Evolutionary conservation across 2,888 invertebrate genomes (phyloP).

Genomic region (Tetropium fuscum): DNA sequence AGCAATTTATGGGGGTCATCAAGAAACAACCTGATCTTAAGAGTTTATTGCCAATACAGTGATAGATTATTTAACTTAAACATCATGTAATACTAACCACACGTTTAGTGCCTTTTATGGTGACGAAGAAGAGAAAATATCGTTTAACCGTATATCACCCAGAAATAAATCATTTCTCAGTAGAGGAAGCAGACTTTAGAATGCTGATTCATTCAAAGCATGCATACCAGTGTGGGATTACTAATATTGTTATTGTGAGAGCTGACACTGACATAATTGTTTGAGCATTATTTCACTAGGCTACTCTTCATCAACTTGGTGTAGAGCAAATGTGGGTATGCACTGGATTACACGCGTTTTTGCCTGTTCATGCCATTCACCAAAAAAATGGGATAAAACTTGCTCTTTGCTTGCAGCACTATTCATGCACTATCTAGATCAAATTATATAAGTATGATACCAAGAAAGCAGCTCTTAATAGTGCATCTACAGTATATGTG

Average conservation of each 20-base stretch:
- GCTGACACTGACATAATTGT: neutral
- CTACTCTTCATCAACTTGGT: neutral
- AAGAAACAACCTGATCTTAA: neutral
- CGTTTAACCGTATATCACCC: neutral
- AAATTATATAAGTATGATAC: too few relatives aligned
- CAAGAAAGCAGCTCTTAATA: too few relatives aligned
- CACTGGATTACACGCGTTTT: too few relatives aligned
- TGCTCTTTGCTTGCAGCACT: too few relatives aligned
- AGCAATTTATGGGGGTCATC: neutral
- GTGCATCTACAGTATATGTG: too few relatives aligned
- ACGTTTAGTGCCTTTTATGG: too few relatives aligned
- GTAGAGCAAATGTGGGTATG: too few relatives aligned
- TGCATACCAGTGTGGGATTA: neutral
- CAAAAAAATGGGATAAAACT: too few relatives aligned
- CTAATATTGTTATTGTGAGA: neutral
- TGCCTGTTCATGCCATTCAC: too few relatives aligned
- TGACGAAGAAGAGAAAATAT: too few relatives aligned
- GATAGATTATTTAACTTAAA: neutral
- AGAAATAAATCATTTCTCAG: neutral
- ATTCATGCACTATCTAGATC: too few relatives aligned
- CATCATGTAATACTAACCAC: neutral
- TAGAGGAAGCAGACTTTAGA: neutral
- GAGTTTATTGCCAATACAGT: neutral
- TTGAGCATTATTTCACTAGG: neutral
- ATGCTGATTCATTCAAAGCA: conserved; percentile 3